Conservation (phyloP, 2,113 vertebrate genomes). For the Pomatostomus ruficeps region DNA sequence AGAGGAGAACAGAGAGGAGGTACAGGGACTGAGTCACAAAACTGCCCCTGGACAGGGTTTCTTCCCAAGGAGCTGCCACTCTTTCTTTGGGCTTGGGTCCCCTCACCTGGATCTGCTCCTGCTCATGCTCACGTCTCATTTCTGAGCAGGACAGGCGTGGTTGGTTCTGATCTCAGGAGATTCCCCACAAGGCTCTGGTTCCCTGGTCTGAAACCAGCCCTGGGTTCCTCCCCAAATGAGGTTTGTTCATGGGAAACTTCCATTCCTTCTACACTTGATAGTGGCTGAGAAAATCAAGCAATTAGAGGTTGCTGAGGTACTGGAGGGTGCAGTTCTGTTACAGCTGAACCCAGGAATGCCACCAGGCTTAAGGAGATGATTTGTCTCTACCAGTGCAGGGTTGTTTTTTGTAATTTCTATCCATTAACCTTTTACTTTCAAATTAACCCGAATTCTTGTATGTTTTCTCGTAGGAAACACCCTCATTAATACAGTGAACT, state of each 20-base stretch:
- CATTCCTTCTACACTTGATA: not conserved
- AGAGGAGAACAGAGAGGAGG: not conserved
- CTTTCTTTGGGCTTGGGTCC: not conserved
- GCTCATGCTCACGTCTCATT: fast-evolving
- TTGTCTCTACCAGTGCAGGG: not conserved
- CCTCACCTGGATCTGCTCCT: not conserved
- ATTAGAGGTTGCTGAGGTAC: not conserved
- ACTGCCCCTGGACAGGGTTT: not conserved
- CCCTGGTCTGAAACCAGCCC: not conserved
- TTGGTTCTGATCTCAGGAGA: not conserved
- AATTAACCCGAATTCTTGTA: not conserved
- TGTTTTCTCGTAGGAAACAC: not conserved
- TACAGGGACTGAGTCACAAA: not conserved
- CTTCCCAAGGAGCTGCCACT: not conserved
- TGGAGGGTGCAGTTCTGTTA: not conserved
- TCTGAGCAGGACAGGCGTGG: not conserved
- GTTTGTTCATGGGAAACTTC: not conserved
- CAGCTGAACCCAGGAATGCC: not conserved
- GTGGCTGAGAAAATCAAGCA: not conserved
- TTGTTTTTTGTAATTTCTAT: not conserved
- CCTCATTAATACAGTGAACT: not conserved
- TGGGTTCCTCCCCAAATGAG: not conserved
- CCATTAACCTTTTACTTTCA: not conserved
- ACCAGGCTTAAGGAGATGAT: not conserved
- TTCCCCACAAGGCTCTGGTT: not conserved